Base-by-base conservation (phyloP, 2,888 invertebrate species). In the Netelia virgata region DNA sequence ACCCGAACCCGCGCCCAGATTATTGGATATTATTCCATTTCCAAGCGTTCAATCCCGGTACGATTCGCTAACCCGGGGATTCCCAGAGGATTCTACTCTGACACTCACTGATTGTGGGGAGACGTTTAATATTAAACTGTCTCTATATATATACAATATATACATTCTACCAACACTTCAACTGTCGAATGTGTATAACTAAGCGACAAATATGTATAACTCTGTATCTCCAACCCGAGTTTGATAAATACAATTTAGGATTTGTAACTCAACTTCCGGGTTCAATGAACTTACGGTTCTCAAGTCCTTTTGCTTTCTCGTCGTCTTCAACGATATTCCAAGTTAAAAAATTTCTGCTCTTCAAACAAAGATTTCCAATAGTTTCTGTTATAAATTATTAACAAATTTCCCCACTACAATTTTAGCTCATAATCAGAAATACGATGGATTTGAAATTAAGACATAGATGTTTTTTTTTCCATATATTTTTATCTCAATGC, bases 11-110 rank as follows among this genome's bases (percentile, higher is more conserved):
- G 53, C 88, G 90, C 90, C 90, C 90, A 91, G 92, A 93, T 93
- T 92, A 93, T 93, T 93, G 93, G 93, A 93, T 93, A 93, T 93
- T 93, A 93, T 93, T 93, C 92, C 93, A 93, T 93, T 93, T 93
- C 83, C 92, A 91, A 93, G 92, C 93, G 92, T 93, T 93, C 93
- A 93, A 93, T 93, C 93, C 93, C 91, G 90, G 89, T 90, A 91
- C 92, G 93, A 93, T 93, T 93, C 93, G 93, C 92, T 90, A 89
- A 90, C 74, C 73, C 78, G 43, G 53, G 64, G 72, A 82, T 81
- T 84, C 78, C 85, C 85, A 55, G 75, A 72, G 82, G 83, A 75
- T 82, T 79, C 74, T 87, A 76, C 86, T 84, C 88, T 88, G 90
- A 88, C 90, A 87, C 88, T 86, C 91, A 79, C 87, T 91, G 90